Percentiles rank a stretch among this genome's conserved stretches.
These are phyloP conservation scores for Nemapogon koenigi DNA, from an alignment of 2,888 invertebrate genomes.

Conservation along the genomic window DNA sequence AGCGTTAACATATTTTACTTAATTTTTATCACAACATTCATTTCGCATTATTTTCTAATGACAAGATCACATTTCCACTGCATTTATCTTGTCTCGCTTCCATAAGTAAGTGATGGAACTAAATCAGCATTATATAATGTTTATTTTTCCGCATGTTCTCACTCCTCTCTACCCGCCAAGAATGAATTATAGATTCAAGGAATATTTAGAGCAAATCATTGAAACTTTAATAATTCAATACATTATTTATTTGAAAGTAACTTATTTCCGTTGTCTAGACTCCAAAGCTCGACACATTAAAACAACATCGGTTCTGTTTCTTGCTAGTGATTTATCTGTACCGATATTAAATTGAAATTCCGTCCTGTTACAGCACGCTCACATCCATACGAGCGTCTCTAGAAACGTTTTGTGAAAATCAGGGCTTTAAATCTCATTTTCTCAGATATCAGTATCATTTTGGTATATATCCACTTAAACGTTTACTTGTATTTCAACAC, in stretches of 20 bases:
- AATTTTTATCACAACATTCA: too few relatives aligned
- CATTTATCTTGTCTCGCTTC: too few relatives aligned
- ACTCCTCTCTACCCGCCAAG: too few relatives aligned
- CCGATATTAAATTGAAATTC: slow-evolving; percentile 13
- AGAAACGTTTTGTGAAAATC: slow-evolving; percentile 3
- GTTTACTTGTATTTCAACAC: background rate
- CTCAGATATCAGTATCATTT: background rate
- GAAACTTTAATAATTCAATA: slow-evolving; percentile 21
- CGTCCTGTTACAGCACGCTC: slow-evolving; percentile 4
- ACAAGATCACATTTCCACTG: too few relatives aligned
- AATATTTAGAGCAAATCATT: too few relatives aligned
- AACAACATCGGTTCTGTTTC: slow-evolving; percentile 12
- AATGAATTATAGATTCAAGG: too few relatives aligned
- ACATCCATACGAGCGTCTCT: background rate
- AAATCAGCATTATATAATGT: too few relatives aligned
- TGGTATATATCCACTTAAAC: background rate
- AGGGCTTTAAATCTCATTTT: slow-evolving; percentile 2
- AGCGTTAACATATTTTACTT: too few relatives aligned
- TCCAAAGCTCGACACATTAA: slow-evolving; percentile 12
- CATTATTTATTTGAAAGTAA: slow-evolving; percentile 22
- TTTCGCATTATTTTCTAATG: too few relatives aligned
- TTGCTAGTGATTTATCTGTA: slow-evolving; percentile 12
- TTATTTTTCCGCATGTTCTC: too few relatives aligned
- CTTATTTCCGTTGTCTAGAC: slow-evolving; percentile 13
- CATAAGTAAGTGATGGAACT: too few relatives aligned